Conservation (phyloP, 1,140 invertebrate genomes). For the Panulirus ornatus region DNA sequence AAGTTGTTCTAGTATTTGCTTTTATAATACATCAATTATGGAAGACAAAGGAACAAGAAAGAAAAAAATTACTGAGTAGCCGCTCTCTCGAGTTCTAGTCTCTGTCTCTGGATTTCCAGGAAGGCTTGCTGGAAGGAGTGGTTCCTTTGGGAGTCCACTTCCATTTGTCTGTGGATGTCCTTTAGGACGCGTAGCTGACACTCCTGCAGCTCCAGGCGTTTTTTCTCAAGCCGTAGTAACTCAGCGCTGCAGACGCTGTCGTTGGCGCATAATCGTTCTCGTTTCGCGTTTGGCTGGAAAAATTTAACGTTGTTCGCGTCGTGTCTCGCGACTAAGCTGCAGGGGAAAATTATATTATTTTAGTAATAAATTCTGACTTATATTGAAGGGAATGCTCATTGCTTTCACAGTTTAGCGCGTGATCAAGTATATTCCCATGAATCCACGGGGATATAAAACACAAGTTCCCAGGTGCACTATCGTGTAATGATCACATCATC, state of each 20-base stretch:
- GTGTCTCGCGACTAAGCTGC: not conserved
- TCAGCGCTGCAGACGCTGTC: not conserved
- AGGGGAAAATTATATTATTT: not conserved
- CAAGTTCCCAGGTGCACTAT: no score
- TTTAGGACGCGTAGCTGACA: slow-evolving; percentile 1
- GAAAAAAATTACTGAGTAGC: no score
- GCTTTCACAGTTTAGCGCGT: no score
- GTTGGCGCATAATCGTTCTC: not conserved
- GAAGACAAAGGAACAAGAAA: no score
- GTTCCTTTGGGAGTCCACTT: slow-evolving; percentile 1
- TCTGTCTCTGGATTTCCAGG: slow-evolving; percentile 3
- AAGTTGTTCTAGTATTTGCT: no score
- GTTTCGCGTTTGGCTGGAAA: not conserved
- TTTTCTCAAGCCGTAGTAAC: slow-evolving; percentile 14
- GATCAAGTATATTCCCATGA: no score
- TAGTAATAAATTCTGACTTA: no score
- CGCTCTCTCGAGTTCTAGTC: not conserved
- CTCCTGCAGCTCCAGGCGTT: slow-evolving; percentile 5
- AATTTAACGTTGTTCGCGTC: not conserved
- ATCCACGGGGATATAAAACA: no score
- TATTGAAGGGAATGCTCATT: no score
- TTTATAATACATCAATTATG: no score
- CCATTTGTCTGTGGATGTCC: slow-evolving; percentile 10
- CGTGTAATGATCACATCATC: no score
- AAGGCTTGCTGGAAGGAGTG: slow-evolving; percentile 8